Percentiles rank a stretch among this genome's conserved stretches.
phyloP scores from a whole-genome alignment of 2,113 vertebrate species.

The Colinus virginianus region DNA sequence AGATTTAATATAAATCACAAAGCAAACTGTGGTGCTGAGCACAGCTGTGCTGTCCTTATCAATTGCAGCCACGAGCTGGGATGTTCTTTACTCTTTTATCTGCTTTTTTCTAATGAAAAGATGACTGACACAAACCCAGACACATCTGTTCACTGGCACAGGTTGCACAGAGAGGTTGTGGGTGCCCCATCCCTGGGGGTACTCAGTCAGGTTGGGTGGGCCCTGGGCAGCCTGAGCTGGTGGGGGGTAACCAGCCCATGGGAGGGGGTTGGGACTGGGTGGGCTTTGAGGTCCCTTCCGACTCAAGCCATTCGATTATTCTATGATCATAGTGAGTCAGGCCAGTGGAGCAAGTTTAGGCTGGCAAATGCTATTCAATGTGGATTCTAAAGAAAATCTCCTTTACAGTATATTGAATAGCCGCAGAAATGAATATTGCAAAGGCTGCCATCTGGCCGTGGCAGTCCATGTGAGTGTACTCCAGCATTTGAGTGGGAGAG shows the following conservation, averaged over 20 bases:
- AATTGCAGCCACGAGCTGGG: neutral
- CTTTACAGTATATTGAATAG: neutral
- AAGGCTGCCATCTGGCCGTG: neutral
- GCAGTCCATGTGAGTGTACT: neutral
- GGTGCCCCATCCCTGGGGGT: too few relatives aligned
- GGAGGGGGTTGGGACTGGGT: too few relatives aligned
- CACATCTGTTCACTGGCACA: too few relatives aligned
- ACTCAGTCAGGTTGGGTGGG: too few relatives aligned
- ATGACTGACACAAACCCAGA: neutral
- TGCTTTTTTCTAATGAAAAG: neutral
- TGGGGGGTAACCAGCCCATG: too few relatives aligned
- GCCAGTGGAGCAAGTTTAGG: neutral
- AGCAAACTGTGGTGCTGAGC: neutral
- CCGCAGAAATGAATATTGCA: neutral
- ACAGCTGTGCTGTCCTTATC: neutral
- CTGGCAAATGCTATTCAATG: neutral
- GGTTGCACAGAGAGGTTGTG: too few relatives aligned
- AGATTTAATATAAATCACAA: neutral
- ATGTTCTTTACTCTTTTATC: neutral
- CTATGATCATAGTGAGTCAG: neutral
- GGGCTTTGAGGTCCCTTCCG: too few relatives aligned
- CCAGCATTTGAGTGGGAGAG: neutral
- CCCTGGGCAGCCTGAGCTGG: too few relatives aligned
- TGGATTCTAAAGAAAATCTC: neutral
- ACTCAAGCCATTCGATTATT: too few relatives aligned